Evolutionary conservation across 1,140 invertebrate genomes (phyloP).

Genomic region (Panonychus citri): DNA sequence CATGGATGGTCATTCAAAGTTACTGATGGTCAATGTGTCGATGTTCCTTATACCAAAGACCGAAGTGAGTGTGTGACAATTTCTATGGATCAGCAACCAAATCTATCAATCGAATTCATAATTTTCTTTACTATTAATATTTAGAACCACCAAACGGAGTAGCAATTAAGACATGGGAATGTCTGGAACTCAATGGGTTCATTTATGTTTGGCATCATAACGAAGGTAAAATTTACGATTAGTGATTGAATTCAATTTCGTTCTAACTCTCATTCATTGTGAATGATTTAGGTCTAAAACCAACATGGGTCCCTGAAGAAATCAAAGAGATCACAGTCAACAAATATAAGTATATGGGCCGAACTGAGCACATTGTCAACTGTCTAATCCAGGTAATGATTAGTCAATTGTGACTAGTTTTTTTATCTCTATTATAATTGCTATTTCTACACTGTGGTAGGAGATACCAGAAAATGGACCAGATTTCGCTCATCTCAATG

Average conservation of each 20-base stretch:
- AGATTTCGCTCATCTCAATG: slow-evolving; percentile 50
- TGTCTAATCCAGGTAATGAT: slow-evolving; percentile 23
- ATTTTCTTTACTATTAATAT: too few species aligned
- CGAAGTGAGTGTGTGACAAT: not conserved
- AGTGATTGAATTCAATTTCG: not conserved
- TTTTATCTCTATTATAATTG: not conserved
- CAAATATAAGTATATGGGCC: slow-evolving; percentile 40
- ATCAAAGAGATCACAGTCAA: slow-evolving; percentile 30
- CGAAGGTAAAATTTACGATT: slow-evolving; percentile 26
- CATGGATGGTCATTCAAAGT: slow-evolving; percentile 59
- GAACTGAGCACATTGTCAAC: slow-evolving; percentile 41
- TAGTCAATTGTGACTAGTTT: not conserved
- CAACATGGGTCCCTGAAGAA: slow-evolving; percentile 39
- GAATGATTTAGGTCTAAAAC: slow-evolving; percentile 29
- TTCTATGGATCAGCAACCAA: not conserved
- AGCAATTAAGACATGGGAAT: slow-evolving; percentile 34
- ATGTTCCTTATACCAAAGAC: slow-evolving; percentile 35
- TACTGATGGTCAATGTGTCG: slow-evolving; percentile 38
- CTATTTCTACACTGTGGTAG: slow-evolving; percentile 24
- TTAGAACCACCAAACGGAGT: slow-evolving; percentile 14
- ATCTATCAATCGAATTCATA: too few species aligned
- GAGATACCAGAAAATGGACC: slow-evolving; percentile 80
- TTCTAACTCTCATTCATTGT: not conserved
- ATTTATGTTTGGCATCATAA: slow-evolving; percentile 66
- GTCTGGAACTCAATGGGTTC: slow-evolving; percentile 40